Evolutionary conservation across 2,888 invertebrate species (phyloP).

Genomic region (Dicyrtoma fusca): DNA sequence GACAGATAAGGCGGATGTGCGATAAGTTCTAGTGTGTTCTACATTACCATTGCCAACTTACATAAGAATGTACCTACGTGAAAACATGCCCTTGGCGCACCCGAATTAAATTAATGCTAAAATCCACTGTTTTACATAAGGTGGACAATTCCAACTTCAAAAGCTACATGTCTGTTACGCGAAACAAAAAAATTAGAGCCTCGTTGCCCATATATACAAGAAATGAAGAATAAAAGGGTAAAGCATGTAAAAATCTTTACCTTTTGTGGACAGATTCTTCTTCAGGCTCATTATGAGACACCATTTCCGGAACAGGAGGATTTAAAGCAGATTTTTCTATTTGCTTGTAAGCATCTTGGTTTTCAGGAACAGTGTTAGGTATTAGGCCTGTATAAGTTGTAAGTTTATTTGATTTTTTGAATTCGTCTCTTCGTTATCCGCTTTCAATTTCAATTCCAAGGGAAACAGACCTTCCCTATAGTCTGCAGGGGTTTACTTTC

Average conservation of each 20-base stretch:
- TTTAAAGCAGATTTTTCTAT: slow-evolving; percentile 15
- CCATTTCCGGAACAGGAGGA: slow-evolving; percentile 12
- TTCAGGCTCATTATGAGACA: slow-evolving; percentile 25
- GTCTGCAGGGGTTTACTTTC: slow-evolving; percentile 71
- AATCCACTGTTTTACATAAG: no score
- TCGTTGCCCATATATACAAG: not conserved
- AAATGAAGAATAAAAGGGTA: no score
- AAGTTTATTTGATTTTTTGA: slow-evolving; percentile 31
- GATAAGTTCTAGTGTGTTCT: no score
- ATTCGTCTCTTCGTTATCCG: slow-evolving; percentile 5
- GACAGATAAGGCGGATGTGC: no score
- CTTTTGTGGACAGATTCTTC: slow-evolving; percentile 26
- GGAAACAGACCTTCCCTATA: slow-evolving; percentile 71
- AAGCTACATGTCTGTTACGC: no score
- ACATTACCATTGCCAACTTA: no score
- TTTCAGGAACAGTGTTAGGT: slow-evolving; percentile 9
- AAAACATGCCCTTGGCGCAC: no score
- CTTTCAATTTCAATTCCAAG: slow-evolving; percentile 30
- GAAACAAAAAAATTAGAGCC: no score
- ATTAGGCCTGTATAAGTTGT: no score
- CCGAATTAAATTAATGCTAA: no score
- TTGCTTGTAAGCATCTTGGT: slow-evolving; percentile 9
- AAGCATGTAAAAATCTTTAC: not conserved
- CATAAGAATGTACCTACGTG: no score
- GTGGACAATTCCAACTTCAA: not conserved